Percentiles rank a stretch among this genome's conserved stretches.
phyloP scores from a whole-genome alignment of 2,113 vertebrate species.

The Heterotis niloticus region DNA sequence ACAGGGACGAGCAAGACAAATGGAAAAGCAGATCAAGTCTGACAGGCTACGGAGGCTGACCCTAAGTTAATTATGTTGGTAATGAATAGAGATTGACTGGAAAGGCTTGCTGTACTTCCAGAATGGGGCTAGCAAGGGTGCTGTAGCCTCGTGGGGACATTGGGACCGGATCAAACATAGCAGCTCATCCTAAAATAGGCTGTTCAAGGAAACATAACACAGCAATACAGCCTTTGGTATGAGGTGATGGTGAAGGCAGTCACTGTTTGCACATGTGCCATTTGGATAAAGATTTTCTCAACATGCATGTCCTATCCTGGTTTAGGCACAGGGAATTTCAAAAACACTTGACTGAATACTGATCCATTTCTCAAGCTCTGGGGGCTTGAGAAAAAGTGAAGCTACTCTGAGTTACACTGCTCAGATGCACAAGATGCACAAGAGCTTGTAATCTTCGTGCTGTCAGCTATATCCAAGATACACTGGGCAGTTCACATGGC shows the following conservation, averaged over 20 bases:
- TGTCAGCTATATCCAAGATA: too few species aligned
- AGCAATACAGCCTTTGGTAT: neutral
- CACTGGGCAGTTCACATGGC: too few species aligned
- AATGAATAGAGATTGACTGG: conserved; percentile 40
- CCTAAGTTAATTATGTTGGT: conserved; percentile 44
- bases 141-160: neutral
- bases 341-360: neutral
- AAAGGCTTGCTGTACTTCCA: neutral
- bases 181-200: neutral
- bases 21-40: conserved; percentile 40
- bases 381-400: too few species aligned
- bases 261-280: neutral
- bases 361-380: neutral
- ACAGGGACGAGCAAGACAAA: conserved; percentile 40
- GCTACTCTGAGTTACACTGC: too few species aligned
- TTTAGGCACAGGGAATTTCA: neutral
- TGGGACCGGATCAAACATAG: neutral
- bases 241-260: neutral
- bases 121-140: neutral
- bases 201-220: neutral
- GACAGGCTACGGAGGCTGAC: conserved; percentile 41
- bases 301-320: neutral
- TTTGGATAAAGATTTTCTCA: neutral
- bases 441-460: too few species aligned
- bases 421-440: too few species aligned